Base-by-base conservation (phyloP, 2,113 vertebrate genomes). In the Scortum barcoo region DNA sequence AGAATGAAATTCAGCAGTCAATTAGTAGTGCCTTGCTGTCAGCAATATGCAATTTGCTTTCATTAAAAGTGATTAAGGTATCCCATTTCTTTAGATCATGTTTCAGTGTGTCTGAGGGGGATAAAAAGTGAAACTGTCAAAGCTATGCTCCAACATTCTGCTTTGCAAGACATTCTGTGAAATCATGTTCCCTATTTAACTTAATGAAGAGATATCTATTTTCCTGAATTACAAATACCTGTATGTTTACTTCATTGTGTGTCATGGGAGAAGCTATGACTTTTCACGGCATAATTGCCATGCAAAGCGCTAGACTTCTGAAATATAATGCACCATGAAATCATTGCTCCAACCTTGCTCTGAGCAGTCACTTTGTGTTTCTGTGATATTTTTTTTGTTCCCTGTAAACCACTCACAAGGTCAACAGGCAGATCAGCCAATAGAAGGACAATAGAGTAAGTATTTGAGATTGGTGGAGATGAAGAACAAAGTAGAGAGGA, bases 291-390 rank as follows among this genome's bases (percentile, higher is more conserved):
- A 53, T 40, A 56, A 51, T 71, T 76, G 26, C 33, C 67, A 74
- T 89, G 57, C 81, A 83, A 84, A 82, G 68, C 54, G 70, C 33
- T 19, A 63, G 33, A 73, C 48, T 51, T 79, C 38, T 50, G 54
- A 86, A 50, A 84, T 69, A 54, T 78, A 83, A 84, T 24, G 5
- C 17, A 48, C 26, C 57, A 24, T 53, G 28, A 72, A 75, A 67
- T 72, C 51, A 51, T 44, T 42, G 69, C 26, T 78, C n/a, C 66
- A 76, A 90, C 85, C 87, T 88, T 78, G 76, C 85, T 89, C 63
- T 54, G 12, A 89, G 86, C 83, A 83, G 44, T 80, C 28, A 7
- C 22, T 63, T 76, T 33, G 30, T 74, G 63, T 72, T 85, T 76
- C n/a, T 48, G 28, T 54, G 10, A 60, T 28, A 72, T n/a, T 54